These are phyloP conservation scores for Pocota personata DNA, from an alignment of 2,888 invertebrate genomes.

Conservation along the genomic window DNA sequence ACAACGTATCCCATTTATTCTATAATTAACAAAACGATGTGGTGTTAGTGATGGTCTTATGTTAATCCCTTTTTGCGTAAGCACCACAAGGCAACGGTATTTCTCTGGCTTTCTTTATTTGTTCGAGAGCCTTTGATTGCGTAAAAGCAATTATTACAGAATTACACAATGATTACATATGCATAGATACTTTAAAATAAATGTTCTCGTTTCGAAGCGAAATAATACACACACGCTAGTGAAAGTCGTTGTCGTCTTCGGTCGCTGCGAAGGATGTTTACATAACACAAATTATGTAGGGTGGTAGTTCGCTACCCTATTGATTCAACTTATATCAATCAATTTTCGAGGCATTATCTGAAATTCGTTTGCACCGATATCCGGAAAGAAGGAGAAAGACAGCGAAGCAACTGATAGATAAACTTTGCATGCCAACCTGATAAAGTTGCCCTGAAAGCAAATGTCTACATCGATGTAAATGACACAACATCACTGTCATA, in stretches of 20 bases:
- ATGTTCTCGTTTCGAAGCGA: not conserved
- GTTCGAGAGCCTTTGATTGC: not conserved
- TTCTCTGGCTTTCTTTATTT: not conserved
- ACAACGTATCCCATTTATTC: constrained; percentile 21
- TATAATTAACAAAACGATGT: constrained; percentile 31
- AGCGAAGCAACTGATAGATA: not conserved
- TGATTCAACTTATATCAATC: constrained; percentile 16
- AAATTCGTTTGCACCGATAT: not conserved
- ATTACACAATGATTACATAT: constrained; percentile 23
- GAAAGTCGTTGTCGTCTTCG: not conserved
- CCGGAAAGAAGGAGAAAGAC: not conserved
- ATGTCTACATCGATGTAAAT: constrained; percentile 5
- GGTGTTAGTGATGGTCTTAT: not conserved
- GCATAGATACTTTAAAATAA: not conserved
- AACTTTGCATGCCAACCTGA: not conserved
- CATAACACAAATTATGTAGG: not conserved
- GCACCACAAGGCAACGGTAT: not conserved
- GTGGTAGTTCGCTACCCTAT: not conserved
- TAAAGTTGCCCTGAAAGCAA: not conserved
- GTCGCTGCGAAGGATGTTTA: not conserved
- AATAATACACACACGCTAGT: not conserved
- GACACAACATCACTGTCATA: constrained; percentile 11
- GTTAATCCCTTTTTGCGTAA: not conserved
- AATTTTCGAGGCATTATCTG: constrained; percentile 12
- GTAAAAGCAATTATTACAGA: constrained; percentile 26